These are phyloP conservation scores for Onychomys leucogaster DNA, from an alignment of 2,797 vertebrate genomes.

Conservation along the genomic window DNA sequence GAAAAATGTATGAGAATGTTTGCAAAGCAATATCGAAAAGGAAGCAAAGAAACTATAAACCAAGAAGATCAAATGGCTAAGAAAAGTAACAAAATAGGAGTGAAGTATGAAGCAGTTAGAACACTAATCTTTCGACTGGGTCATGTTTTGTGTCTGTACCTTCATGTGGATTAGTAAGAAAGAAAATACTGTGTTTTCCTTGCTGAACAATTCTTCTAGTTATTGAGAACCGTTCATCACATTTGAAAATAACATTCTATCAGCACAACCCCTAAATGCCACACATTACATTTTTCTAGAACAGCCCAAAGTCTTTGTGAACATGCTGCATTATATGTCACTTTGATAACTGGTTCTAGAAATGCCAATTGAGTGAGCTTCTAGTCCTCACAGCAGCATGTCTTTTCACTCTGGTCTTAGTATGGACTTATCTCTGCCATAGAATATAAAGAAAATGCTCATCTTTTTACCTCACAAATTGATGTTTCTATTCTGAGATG, in stretches of 20 bases:
- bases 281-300: conserved; percentile 31
- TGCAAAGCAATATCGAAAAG: conserved; percentile 46
- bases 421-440: not conserved
- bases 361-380: not conserved
- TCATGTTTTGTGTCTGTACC: not conserved
- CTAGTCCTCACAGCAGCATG: not conserved
- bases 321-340: not conserved
- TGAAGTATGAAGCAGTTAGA: not conserved
- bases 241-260: conserved; percentile 48
- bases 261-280: not conserved
- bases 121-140: conserved; percentile 1
- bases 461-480: not conserved
- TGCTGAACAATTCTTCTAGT: not conserved
- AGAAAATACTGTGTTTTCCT: not conserved
- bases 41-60: not conserved
- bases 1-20: conserved; percentile 9
- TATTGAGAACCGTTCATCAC: not conserved
- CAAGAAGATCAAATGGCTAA: not conserved
- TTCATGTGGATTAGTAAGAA: not conserved
- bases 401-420: not conserved
- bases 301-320: conserved; percentile 2
- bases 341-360: conserved; percentile 23
- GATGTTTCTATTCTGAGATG: not conserved
- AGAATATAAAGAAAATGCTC: not conserved
- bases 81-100: conserved; percentile 3